These are phyloP conservation scores for Odontomachus brunneus DNA, from an alignment of 1,140 invertebrate species.

Conservation along the genomic window DNA sequence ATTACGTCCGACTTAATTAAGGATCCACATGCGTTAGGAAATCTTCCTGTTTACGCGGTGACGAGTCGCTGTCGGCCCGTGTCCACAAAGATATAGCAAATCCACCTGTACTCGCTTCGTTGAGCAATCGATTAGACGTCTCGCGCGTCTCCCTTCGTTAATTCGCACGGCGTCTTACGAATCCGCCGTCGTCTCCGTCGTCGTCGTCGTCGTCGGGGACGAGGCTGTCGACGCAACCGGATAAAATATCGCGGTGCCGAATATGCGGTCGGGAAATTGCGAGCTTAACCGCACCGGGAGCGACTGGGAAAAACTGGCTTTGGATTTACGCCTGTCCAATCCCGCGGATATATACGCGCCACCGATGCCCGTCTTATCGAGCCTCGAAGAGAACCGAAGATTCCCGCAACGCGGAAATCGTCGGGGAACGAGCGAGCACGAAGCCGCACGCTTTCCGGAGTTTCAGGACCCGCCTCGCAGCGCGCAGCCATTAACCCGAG, in stretches of 20 bases:
- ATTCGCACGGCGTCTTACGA: slow-evolving; percentile 30
- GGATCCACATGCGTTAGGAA: background rate
- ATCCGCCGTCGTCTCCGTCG: background rate
- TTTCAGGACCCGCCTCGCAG: background rate
- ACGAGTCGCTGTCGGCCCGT: background rate
- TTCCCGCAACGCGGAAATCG: slow-evolving; percentile 9
- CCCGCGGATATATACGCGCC: slow-evolving; percentile 30
- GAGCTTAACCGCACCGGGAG: slow-evolving; percentile 34
- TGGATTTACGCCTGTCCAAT: slow-evolving; percentile 59
- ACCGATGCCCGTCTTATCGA: slow-evolving; percentile 39
- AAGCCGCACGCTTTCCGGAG: slow-evolving; percentile 8
- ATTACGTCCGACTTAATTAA: background rate
- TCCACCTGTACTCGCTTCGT: slow-evolving; percentile 18
- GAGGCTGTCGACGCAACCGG: slow-evolving; percentile 29
- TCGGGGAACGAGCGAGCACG: background rate
- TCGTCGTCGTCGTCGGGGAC: slow-evolving; percentile 12
- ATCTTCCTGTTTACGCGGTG: background rate
- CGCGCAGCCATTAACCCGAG: slow-evolving; percentile 17
- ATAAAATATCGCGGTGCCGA: slow-evolving; percentile 51
- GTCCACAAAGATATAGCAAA: background rate
- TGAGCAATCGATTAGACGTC: slow-evolving; percentile 39
- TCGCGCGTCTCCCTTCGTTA: slow-evolving; percentile 26
- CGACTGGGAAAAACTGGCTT: slow-evolving; percentile 56
- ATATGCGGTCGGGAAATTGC: slow-evolving; percentile 51
- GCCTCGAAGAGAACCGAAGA: background rate